phyloP scores from a whole-genome alignment of 2,113 vertebrate species.

The Tupaia chinensis region DNA sequence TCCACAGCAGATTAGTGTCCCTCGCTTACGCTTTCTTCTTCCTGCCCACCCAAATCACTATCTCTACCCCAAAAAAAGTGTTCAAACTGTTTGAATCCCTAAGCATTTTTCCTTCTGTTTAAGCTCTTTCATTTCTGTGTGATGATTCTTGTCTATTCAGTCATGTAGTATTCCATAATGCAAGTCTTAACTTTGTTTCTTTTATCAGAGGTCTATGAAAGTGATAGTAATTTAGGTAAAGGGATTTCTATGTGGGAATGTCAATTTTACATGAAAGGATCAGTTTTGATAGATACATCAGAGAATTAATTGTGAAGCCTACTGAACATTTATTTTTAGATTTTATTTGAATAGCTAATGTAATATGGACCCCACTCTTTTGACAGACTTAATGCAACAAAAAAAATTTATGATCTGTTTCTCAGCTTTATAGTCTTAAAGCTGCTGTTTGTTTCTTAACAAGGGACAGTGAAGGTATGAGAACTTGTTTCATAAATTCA shows the following conservation, averaged over 20 bases:
- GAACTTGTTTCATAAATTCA: not conserved
- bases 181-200: not conserved
- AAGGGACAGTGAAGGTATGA: not conserved
- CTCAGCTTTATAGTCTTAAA: not conserved
- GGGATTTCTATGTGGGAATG: not conserved
- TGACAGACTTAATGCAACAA: not conserved
- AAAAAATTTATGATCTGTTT: not conserved
- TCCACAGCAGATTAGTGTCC: not conserved
- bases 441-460: conserved; percentile 20
- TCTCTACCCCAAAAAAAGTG: not conserved
- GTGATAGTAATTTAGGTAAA: not conserved
- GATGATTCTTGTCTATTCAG: not conserved
- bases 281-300: conserved; percentile 38
- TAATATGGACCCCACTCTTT: not conserved
- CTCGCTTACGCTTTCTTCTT: not conserved
- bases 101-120: not conserved
- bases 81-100: not conserved
- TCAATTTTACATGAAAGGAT: conserved; percentile 19
- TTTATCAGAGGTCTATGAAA: not conserved
- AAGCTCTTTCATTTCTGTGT: not conserved
- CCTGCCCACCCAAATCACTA: too few relatives aligned
- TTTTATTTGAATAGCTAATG: conserved; percentile 51
- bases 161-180: not conserved
- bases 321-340: conserved; percentile 44
- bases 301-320: conserved; percentile 44